These are phyloP conservation scores for Vulpes vulpes DNA, from an alignment of 2,113 vertebrate genomes.

Conservation along the genomic window DNA sequence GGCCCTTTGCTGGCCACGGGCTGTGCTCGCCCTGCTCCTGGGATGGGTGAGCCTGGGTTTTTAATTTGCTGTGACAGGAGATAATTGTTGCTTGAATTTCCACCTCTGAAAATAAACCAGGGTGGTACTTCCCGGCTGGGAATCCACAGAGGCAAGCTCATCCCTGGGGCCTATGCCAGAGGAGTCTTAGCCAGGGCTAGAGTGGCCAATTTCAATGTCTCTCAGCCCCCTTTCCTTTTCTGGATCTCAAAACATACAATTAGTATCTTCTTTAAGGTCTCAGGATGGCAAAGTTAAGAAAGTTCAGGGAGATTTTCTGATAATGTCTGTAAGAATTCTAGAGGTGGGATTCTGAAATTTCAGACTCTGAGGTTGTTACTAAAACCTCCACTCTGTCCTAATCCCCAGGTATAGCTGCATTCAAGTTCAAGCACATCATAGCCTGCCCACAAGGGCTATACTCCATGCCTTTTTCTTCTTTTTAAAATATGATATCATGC, in stretches of 20 bases:
- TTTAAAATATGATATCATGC: conserved; percentile 14
- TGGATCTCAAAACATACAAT: conserved; percentile 82
- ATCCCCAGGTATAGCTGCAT: background rate
- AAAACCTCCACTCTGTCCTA: background rate
- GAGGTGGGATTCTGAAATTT: background rate
- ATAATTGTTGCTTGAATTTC: conserved; percentile 87
- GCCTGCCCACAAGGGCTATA: background rate
- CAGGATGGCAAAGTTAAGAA: conserved; percentile 23
- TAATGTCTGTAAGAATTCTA: conserved; percentile 43
- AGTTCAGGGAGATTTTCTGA: conserved; percentile 75
- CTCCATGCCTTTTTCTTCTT: background rate
- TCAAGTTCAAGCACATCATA: conserved; percentile 56
- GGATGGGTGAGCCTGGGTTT: conserved; percentile 81
- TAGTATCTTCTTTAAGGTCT: conserved; percentile 84
- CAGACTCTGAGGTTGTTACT: conserved; percentile 30
- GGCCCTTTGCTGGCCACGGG: conserved; percentile 78
- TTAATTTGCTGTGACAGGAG: conserved; percentile 83
- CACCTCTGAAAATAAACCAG: conserved; percentile 86
- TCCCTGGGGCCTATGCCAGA: conserved; percentile 57
- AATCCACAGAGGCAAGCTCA: conserved; percentile 76
- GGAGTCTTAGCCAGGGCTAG: background rate
- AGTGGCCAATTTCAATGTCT: conserved; percentile 66
- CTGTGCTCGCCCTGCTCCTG: conserved; percentile 59
- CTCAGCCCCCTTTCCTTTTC: conserved; percentile 57
- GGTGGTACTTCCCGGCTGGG: conserved; percentile 83